Percentiles rank a stretch among this genome's conserved stretches.
phyloP scores from a whole-genome alignment of 2,113 vertebrate genomes.

The Egretta garzetta region DNA sequence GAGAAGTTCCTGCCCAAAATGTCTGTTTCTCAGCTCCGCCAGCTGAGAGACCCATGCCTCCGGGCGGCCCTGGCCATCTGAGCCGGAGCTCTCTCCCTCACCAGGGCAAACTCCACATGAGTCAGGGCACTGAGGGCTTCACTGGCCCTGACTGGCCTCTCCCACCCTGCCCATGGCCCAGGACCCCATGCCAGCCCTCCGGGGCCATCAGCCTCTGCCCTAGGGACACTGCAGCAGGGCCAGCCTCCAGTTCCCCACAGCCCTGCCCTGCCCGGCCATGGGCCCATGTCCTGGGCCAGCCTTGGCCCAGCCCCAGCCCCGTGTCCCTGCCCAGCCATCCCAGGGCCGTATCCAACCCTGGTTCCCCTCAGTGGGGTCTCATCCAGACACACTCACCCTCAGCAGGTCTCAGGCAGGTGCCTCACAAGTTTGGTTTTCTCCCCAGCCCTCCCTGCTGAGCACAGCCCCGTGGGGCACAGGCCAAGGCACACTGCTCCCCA shows the following conservation, averaged over 20 bases:
- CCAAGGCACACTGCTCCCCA: neutral
- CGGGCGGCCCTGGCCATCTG: neutral
- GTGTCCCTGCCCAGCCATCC: neutral
- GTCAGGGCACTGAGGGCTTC: neutral
- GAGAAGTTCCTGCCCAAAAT: neutral
- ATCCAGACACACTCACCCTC: neutral
- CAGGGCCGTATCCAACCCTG: rapidly evolving
- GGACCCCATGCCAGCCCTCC: neutral
- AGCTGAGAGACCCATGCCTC: neutral
- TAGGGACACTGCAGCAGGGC: neutral
- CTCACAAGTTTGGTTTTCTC: no score
- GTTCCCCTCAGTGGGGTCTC: neutral
- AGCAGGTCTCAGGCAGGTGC: neutral
- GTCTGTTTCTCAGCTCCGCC: neutral
- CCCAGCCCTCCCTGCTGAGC: neutral
- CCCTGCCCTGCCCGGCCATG: no score
- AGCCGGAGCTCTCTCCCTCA: rapidly evolving
- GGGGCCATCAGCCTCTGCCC: neutral
- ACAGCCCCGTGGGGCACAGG: neutral
- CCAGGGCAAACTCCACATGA: neutral
- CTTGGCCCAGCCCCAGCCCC: neutral
- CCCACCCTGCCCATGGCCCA: rapidly evolving
- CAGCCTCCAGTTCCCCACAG: neutral
- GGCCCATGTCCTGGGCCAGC: neutral
- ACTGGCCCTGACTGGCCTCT: neutral